A percentile compares a stretch with the other conserved stretches of the same genome.
Evolutionary conservation across 64 coral and sea anemone genomes (phyloP).

Genomic region (Hydrozoanthus tunicans): DNA sequence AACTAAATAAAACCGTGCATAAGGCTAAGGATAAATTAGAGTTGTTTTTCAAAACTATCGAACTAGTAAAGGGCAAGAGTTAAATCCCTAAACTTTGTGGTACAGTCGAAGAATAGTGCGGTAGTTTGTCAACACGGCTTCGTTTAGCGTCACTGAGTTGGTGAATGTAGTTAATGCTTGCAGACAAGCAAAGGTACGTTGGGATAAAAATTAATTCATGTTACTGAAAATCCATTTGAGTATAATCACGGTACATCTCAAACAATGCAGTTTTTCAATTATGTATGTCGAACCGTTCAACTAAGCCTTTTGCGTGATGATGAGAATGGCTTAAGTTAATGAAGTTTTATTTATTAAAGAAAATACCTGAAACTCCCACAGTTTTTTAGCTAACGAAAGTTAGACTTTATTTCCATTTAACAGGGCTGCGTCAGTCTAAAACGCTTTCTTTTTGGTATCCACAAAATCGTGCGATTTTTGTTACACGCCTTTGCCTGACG

Average conservation of each 20-base stretch:
- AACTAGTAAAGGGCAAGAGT: no score
- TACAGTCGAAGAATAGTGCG: no score
- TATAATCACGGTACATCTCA: neutral
- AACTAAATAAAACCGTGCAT: neutral
- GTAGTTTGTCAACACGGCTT: no score
- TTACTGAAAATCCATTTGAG: neutral
- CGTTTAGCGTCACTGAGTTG: no score
- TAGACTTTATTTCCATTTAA: constrained; percentile 5
- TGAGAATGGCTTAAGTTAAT: constrained; percentile 4
- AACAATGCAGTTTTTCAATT: neutral
- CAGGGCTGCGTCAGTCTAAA: constrained; percentile 3
- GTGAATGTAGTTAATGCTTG: no score
- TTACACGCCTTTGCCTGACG: neutral
- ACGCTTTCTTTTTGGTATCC: neutral
- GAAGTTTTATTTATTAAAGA: constrained; percentile 19
- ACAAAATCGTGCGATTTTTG: neutral
- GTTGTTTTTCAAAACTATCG: neutral
- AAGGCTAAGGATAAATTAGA: neutral
- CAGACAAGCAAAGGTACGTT: no score
- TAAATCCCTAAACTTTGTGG: no score
- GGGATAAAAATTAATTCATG: neutral
- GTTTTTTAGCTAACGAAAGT: neutral
- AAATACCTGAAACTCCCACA: neutral
- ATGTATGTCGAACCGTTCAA: neutral
- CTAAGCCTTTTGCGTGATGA: neutral